These are phyloP conservation scores for Anhinga anhinga DNA, from an alignment of 2,113 vertebrate species.

Conservation along the genomic window DNA sequence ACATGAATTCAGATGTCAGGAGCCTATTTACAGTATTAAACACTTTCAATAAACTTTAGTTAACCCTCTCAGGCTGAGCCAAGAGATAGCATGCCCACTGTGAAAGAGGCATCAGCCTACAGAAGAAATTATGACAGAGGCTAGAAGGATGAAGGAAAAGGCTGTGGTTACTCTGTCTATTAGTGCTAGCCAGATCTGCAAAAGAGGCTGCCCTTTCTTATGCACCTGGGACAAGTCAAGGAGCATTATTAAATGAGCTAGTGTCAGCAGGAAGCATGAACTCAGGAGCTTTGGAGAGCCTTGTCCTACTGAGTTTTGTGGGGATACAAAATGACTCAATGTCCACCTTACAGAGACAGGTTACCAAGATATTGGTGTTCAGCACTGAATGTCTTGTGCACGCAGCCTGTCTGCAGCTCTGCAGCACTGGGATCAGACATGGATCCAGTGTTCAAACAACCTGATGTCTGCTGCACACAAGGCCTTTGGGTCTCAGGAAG, in stretches of 20 bases:
- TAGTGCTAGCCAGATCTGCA: background rate
- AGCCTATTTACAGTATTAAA: background rate
- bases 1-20: conserved; percentile 20
- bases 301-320: background rate
- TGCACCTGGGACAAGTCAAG: background rate
- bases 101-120: background rate
- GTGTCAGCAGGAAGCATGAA: background rate
- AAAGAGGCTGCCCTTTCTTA: background rate
- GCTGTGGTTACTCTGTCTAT: background rate
- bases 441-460: background rate
- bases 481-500: background rate
- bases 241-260: background rate
- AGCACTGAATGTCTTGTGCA: background rate
- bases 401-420: background rate
- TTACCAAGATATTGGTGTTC: background rate
- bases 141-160: background rate
- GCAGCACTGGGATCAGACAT: accelerated
- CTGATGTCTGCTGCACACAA: background rate
- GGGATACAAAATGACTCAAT: background rate
- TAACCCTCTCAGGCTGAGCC: background rate
- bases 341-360: background rate
- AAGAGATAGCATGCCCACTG: background rate
- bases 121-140: background rate
- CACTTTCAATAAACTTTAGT: background rate
- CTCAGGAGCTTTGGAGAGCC: background rate